Percentiles rank a stretch among this genome's conserved stretches.
Evolutionary conservation across 2,888 invertebrate genomes (phyloP).

Genomic region (Drosophila paranaensis): DNA sequence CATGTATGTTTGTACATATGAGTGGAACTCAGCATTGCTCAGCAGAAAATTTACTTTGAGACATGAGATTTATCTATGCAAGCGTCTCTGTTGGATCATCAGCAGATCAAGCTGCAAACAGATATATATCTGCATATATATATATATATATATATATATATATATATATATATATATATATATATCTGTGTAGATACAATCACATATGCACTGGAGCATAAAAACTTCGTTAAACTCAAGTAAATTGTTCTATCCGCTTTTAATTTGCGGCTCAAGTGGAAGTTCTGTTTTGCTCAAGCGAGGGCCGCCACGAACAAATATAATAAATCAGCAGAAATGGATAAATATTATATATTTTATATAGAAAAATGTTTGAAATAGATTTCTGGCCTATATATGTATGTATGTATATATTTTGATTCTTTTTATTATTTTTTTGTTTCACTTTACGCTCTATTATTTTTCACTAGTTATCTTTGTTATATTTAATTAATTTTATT

Average conservation of each 20-base stretch:
- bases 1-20: background rate
- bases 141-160: background rate
- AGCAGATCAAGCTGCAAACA: background rate
- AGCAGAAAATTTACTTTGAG: background rate
- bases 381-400: no score
- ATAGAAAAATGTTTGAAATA: background rate
- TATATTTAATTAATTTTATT: background rate
- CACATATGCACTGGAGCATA: slow-evolving; percentile 25
- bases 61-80: slow-evolving; percentile 3
- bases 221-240: slow-evolving; percentile 18
- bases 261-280: slow-evolving; percentile 49
- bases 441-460: background rate
- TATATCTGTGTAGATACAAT: background rate
- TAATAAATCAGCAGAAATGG: background rate
- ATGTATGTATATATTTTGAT: no score
- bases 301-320: background rate
- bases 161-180: background rate
- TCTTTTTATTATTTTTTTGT: background rate
- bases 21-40: background rate
- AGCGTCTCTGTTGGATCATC: background rate
- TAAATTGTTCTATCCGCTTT: slow-evolving; percentile 50
- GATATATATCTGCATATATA: no score
- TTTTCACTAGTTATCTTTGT: background rate
- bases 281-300: slow-evolving; percentile 10
- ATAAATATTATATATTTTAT: background rate